Conservation (phyloP, 2,113 vertebrate genomes). For the Ornithorhynchus anatinus region DNA sequence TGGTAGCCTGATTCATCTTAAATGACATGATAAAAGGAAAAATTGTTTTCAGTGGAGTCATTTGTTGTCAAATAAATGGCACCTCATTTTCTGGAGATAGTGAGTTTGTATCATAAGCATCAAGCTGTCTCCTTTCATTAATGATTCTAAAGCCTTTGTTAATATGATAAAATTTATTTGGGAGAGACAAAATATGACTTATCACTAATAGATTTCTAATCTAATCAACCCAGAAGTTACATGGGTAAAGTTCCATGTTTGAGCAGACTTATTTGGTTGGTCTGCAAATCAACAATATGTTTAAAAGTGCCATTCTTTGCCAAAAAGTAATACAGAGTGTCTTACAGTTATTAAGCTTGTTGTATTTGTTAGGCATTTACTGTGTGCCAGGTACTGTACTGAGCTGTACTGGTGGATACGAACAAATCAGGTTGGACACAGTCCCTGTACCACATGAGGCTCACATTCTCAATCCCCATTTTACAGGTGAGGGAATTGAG, state of each 20-base stretch:
- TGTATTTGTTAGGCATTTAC: too few relatives aligned
- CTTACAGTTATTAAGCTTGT: too few relatives aligned
- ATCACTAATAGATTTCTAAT: slow-evolving; percentile 7
- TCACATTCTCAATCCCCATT: too few relatives aligned
- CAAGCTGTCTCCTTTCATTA: slow-evolving; percentile 30
- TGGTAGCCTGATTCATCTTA: slow-evolving; percentile 37
- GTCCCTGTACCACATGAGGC: too few relatives aligned
- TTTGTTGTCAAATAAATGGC: slow-evolving; percentile 35
- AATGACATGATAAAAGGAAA: slow-evolving; percentile 11
- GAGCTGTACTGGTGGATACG: too few relatives aligned
- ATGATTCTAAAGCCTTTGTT: slow-evolving; percentile 11
- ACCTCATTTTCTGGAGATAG: slow-evolving; percentile 17
- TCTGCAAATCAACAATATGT: too few relatives aligned
- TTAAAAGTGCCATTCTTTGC: too few relatives aligned
- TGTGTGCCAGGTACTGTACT: too few relatives aligned
- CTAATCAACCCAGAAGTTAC: slow-evolving; percentile 28
- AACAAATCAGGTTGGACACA: too few relatives aligned
- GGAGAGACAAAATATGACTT: background rate
- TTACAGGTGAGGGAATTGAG: too few relatives aligned
- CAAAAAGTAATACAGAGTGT: too few relatives aligned
- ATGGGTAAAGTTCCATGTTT: background rate
- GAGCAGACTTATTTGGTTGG: too few relatives aligned
- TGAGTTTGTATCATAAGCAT: slow-evolving; percentile 32
- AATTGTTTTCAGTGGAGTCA: background rate
- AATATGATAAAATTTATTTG: background rate